Evolutionary conservation across 2,113 vertebrate genomes (phyloP), one percentile per base, ranked within the genome.

Genomic region (Circaetus gallicus): DNA sequence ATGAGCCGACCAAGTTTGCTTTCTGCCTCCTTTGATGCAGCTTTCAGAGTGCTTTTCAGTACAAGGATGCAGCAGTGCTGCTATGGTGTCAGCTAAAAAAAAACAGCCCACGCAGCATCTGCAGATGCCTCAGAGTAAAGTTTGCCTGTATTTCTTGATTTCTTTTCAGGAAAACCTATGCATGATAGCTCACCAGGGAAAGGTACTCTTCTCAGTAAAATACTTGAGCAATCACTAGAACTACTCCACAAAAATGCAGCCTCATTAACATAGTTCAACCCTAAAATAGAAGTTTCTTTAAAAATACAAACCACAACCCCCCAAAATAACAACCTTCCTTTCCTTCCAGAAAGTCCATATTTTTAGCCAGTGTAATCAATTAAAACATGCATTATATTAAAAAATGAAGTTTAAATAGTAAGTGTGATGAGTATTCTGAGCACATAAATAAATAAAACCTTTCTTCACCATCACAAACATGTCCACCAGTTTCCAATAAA

Each of bases 161-260:
- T 94, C 90, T 95, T 90, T 95, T 95, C 78, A 89, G 87, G 95
- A 96, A 97, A 92, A 79, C 25, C 67, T 61, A 79, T 56, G 53
- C 61, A 18, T 10, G 53, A 90, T 43, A 85, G 43, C 58, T 88
- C 70, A 42, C 58, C 25, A 79, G 69, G 58, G 58, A 80, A 69
- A 14, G 49, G 53, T 22, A 18, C n/a, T 76, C 58, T 90, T 49
- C 55, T 61, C 82, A 32, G 52, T 36, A 52, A 74, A 93, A n/a
- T 69, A 87, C 59, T 14, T 65, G 74, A 93, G 66, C 73, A 19
- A 16, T 42, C 22, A 12, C 29, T 67, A 78, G 45, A 78, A 81
- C 61, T 74, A 65, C 16, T 59, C 55, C 31, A 85, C 49, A 80
- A 76, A 93, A 93, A 94, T 5, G 18, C 42, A 92, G 65, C 52